Base-by-base conservation (phyloP, 2,113 vertebrate genomes). In the Carassius auratus region DNA sequence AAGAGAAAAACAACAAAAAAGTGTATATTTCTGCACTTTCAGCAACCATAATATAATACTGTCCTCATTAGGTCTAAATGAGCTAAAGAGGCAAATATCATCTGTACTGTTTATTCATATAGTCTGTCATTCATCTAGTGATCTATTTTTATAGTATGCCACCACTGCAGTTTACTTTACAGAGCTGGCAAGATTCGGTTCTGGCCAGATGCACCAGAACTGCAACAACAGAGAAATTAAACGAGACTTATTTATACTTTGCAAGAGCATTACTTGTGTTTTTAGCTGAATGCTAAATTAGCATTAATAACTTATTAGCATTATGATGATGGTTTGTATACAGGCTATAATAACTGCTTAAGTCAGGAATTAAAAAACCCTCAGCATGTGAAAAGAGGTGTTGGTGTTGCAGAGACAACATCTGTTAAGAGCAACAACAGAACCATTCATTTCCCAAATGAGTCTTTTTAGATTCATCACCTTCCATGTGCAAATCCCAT, bases 401-500 rank as follows among this genome's bases (percentile, higher is more conserved):
- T 52, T 26, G n/a, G 45, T 64, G 71, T 52, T 19, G 82, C 45
- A 45, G 33, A 78, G 12, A 79, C 55, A 74, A 83, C 84, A 78
- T 86, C 84, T 66, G 74, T 57, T 71, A 59, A 83, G 57, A 66
- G 30, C 5, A 52, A 48, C 73, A 52, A 79, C 71, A 61, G 71
- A 77, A 74, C 74, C 23, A 19, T 19, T 68, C 38, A 83, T 82
- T 68, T 79, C 23, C 57, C 45, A 50, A 52, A 71, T 48, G 55
- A 87, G 75, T 78, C 68, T 73, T 89, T 84, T 68, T 42, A 76
- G 33, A 69, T 81, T 85, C 86, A 86, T 66, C 71, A 87, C 71
- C 64, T 86, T 81, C 89, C 94, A 91, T 93, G 91, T 91, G 94
- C 94, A 95, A 88, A 94, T 92, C 91, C 91, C 92, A 90, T 93